These are phyloP conservation scores for Meloe dianella DNA, from an alignment of 2,888 invertebrate species.

Conservation along the genomic window DNA sequence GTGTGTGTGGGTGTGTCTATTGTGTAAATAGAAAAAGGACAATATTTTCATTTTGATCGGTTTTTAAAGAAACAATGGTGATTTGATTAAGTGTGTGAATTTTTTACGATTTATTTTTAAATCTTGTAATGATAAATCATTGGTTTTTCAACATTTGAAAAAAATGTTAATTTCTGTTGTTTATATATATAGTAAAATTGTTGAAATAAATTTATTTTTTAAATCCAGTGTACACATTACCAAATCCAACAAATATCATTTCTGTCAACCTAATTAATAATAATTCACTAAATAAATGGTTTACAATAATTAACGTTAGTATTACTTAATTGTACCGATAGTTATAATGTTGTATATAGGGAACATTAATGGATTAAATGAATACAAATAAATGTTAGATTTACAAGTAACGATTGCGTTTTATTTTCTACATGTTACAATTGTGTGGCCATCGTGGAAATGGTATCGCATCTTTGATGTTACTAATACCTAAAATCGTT, in stretches of 20 bases:
- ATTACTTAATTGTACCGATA: slow-evolving; percentile 14
- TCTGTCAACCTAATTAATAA: neutral
- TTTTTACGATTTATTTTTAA: slow-evolving; percentile 28
- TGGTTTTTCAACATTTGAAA: slow-evolving; percentile 23
- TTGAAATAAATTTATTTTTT: slow-evolving; percentile 45
- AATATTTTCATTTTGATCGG: neutral
- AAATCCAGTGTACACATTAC: slow-evolving; percentile 33
- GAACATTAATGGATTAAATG: neutral
- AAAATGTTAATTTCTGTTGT: slow-evolving; percentile 25
- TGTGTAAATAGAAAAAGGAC: slow-evolving; percentile 18
- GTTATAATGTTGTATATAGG: neutral
- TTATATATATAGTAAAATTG: slow-evolving; percentile 39
- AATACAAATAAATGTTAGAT: slow-evolving; percentile 28
- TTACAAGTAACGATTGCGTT: slow-evolving; percentile 10
- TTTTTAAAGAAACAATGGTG: neutral
- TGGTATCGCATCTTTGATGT: slow-evolving; percentile 93
- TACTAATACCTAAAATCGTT: slow-evolving; percentile 77
- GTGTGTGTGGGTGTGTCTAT: slow-evolving; percentile 13
- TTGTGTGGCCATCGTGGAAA: slow-evolving; percentile 95
- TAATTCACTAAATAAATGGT: slow-evolving; percentile 21
- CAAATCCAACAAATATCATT: slow-evolving; percentile 15
- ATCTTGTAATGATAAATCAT: slow-evolving; percentile 17
- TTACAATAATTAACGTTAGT: slow-evolving; percentile 11
- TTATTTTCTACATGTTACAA: slow-evolving; percentile 66
- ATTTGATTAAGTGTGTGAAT: slow-evolving; percentile 12